phyloP scores from a whole-genome alignment of 2,797 vertebrate genomes.

The Columba guinea region DNA sequence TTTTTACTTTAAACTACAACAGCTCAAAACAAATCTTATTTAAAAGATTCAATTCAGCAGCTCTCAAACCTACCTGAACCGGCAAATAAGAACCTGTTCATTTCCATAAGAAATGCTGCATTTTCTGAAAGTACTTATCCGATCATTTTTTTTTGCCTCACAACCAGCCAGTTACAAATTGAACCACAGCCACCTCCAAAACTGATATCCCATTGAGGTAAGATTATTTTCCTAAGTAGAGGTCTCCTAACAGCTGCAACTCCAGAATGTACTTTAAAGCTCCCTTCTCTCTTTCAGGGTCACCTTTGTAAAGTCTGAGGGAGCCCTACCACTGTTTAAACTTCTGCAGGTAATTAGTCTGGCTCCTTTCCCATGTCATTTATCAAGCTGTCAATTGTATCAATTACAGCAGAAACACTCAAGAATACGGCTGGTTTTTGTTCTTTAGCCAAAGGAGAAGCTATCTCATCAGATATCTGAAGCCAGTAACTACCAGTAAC shows the following conservation, averaged over 20 bases:
- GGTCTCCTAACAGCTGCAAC: slow-evolving; percentile 48
- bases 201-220: slow-evolving; percentile 43
- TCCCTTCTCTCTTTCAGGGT: slow-evolving; percentile 57
- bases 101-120: not conserved
- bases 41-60: not conserved
- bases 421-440: not conserved
- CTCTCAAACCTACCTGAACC: not conserved
- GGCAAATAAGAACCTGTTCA: slow-evolving; percentile 3
- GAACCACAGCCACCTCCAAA: slow-evolving; percentile 10
- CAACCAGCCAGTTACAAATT: not conserved
- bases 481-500: not conserved
- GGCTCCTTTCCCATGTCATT: slow-evolving; percentile 37
- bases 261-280: slow-evolving; percentile 35
- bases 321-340: slow-evolving; percentile 39
- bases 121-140: not conserved
- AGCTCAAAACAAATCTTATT: slow-evolving; percentile 15
- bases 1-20: slow-evolving; percentile 5
- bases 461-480: not conserved
- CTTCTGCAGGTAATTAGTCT: slow-evolving; percentile 59
- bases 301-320: slow-evolving; percentile 40
- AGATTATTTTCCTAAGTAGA: slow-evolving; percentile 52
- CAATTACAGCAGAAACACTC: slow-evolving; percentile 41
- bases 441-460: not conserved
- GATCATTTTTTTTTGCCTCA: not conserved
- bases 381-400: slow-evolving; percentile 60